Evolutionary conservation across 2,797 vertebrate species (phyloP), one percentile per base, ranked within the genome.

Genomic region (Dipus sagitta): DNA sequence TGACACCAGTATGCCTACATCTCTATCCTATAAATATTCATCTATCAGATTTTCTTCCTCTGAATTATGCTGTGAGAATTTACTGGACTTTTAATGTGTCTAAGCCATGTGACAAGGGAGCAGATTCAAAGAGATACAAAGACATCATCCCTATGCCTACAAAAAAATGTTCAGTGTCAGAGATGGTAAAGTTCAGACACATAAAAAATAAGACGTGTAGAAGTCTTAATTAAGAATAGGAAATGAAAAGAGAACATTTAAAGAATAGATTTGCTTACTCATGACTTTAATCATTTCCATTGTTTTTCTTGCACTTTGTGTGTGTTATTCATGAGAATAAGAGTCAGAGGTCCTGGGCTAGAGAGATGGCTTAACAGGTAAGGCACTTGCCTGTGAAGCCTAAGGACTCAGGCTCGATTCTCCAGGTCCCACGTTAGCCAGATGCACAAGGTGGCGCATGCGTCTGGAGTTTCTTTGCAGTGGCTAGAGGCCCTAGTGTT

Each of bases 301-400:
- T 54, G 13, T 58, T 96, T 88, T 89, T 75, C 67, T 91, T 70
- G 47, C 1, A 68, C 15, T 78, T 86, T 82, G 67, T 24, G 65
- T 88, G 28, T 82, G 17, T 76, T 93, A 70, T 42, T 92, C 52
- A 47, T 76, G 17, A 82, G 42, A 86, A 47, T 47, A 92, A 21
- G 47, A 90, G 47, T 81, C 74, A 88, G 70, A 86, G 21, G 24
- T 71, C 80, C 47, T 10, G 9, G 47, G 47, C 47, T 47, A 7
- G 47, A 47, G 47, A 47, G 9, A 47, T 47, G 47, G 47, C 47
- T 47, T 47, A 47, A 1, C 47, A 9, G 47, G 47, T 47, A 47
- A 47, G 9, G 47, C 9, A 7, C 8, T 47, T 47, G 47, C 8
- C 47, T 47, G 9, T 10, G 47, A 47, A 47, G 47, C 47, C 47